phyloP scores from a whole-genome alignment of 2,797 vertebrate species.

The Myotis daubentonii region DNA sequence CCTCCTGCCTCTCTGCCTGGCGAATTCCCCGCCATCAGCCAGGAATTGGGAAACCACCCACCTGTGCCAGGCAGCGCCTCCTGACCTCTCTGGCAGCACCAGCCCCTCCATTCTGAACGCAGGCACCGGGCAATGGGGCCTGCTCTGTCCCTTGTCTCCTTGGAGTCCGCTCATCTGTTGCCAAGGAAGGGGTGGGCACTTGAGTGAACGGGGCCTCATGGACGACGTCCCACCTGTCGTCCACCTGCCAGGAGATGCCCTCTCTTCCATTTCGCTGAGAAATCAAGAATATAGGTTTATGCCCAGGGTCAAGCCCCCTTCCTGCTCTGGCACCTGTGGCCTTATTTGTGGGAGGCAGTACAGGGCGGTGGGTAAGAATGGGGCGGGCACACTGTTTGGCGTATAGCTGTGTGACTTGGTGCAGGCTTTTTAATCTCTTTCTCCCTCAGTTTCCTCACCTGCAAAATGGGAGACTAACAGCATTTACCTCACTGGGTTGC shows the following conservation, averaged over 20 bases:
- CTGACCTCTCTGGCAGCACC: background rate
- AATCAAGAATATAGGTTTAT: background rate
- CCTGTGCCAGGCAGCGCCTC: background rate
- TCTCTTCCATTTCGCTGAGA: background rate
- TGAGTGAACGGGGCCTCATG: accelerated
- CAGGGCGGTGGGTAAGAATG: background rate
- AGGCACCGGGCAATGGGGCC: background rate
- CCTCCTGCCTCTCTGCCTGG: background rate
- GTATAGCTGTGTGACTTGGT: background rate
- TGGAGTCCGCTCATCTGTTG: background rate
- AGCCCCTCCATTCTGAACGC: background rate
- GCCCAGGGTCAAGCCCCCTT: background rate
- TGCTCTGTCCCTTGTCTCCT: background rate
- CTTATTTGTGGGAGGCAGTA: background rate
- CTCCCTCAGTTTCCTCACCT: background rate
- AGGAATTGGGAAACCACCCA: background rate
- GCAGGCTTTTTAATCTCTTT: background rate
- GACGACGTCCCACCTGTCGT: accelerated
- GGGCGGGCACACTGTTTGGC: background rate
- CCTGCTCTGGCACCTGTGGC: background rate
- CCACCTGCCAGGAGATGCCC: background rate
- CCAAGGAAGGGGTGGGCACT: background rate
- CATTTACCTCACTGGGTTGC: background rate
- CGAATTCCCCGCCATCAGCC: background rate
- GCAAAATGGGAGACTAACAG: background rate